Percentiles rank a stretch among this genome's conserved stretches.
Conservation (phyloP, 2,113 vertebrate genomes). For the Rhinolophus ferrumequinum region DNA sequence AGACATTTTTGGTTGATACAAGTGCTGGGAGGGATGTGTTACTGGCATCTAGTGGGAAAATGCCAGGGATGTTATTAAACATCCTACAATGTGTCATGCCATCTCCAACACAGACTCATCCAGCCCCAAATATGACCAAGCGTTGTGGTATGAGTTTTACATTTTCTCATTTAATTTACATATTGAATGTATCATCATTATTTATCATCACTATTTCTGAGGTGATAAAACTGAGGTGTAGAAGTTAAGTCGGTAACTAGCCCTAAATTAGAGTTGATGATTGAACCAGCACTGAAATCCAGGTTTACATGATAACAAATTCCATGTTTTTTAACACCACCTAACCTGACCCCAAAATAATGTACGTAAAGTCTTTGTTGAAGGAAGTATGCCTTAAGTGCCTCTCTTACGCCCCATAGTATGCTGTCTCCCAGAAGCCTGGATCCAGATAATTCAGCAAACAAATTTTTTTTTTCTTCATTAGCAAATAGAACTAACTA, state of each 20-base stretch:
- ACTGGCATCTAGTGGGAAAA: neutral
- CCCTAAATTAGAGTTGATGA: neutral
- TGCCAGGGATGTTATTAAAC: neutral
- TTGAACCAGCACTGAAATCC: neutral
- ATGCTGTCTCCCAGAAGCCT: neutral
- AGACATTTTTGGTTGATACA: neutral
- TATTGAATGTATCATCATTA: neutral
- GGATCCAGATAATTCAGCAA: neutral
- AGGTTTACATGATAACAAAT: neutral
- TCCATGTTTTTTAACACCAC: neutral
- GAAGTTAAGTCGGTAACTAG: neutral
- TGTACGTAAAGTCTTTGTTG: neutral
- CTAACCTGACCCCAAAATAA: neutral
- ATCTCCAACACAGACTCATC: neutral
- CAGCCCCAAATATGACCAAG: neutral
- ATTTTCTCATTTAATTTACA: neutral
- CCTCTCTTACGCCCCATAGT: neutral
- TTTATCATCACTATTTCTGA: neutral
- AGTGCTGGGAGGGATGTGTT: neutral
- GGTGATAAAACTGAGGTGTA: neutral
- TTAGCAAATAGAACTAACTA: neutral
- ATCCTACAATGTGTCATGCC: neutral
- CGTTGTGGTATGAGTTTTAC: neutral
- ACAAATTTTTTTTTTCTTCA: neutral
- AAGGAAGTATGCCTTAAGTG: neutral